Evolutionary conservation across 2,888 invertebrate species (phyloP).

Genomic region (Drosophila vallismaia): DNA sequence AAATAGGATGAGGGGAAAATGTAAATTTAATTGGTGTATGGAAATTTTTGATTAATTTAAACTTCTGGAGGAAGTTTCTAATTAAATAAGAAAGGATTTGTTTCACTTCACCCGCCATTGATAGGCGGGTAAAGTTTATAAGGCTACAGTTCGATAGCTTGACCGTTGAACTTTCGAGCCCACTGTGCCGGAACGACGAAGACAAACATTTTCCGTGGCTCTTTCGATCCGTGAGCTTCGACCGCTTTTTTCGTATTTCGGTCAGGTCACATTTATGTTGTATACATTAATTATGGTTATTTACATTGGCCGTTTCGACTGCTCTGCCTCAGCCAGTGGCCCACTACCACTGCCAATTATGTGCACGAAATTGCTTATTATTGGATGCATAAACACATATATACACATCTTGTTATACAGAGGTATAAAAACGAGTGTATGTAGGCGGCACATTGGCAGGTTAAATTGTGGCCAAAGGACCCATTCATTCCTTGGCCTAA

Average conservation of each 20-base stretch:
- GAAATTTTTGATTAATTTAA: background rate
- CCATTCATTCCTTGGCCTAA: slow-evolving; percentile 61
- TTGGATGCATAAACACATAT: slow-evolving; percentile 60
- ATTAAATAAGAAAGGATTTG: slow-evolving; percentile 1
- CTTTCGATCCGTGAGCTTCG: slow-evolving; percentile 40
- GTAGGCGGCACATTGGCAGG: slow-evolving; percentile 53
- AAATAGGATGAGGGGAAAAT: background rate
- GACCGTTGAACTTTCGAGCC: slow-evolving; percentile 1
- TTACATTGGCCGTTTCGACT: slow-evolving; percentile 51
- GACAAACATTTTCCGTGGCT: slow-evolving; percentile 64
- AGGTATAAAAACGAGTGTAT: slow-evolving; percentile 19
- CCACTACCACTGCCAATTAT: slow-evolving; percentile 63
- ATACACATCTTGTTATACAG: slow-evolving; percentile 16
- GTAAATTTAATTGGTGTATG: background rate
- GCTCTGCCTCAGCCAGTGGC: slow-evolving; percentile 12
- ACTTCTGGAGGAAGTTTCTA: background rate
- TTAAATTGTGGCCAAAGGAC: slow-evolving; percentile 68
- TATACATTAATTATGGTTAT: slow-evolving; percentile 77
- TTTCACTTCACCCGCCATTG: background rate
- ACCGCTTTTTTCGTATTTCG: slow-evolving; percentile 60
- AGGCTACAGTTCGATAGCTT: background rate
- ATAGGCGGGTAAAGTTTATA: background rate
- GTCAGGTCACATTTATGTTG: slow-evolving; percentile 77
- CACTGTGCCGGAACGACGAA: slow-evolving; percentile 38
- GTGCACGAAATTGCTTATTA: slow-evolving; percentile 77